Conservation (phyloP, 92 coral and sea anemone species). For the Bergia puertoricense region DNA sequence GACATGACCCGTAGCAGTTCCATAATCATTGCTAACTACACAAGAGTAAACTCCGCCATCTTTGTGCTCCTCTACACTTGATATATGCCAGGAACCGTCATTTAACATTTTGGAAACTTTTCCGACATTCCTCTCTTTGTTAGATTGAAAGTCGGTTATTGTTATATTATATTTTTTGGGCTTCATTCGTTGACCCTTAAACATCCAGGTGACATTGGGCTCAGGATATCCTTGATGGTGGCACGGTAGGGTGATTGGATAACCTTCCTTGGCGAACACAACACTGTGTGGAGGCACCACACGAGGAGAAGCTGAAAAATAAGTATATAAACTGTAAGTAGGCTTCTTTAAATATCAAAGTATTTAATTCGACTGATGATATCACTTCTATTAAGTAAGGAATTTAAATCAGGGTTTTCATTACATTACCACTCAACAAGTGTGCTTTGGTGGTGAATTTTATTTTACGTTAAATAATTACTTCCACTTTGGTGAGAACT, state of each 20-base stretch:
- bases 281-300: not conserved
- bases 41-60: constrained; percentile 8
- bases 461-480: too few relatives aligned
- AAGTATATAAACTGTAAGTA: not conserved
- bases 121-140: not conserved
- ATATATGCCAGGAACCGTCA: constrained; percentile 34
- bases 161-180: not conserved
- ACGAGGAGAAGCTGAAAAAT: constrained; percentile 8
- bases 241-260: constrained; percentile 11
- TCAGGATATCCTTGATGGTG: constrained; percentile 19
- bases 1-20: constrained; percentile 10
- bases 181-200: constrained; percentile 15
- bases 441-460: too few relatives aligned
- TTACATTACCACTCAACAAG: too few relatives aligned
- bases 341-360: not conserved
- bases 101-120: not conserved
- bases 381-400: too few relatives aligned
- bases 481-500: too few relatives aligned
- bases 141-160: not conserved
- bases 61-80: not conserved
- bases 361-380: too few relatives aligned
- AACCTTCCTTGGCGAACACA: not conserved
- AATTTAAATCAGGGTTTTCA: not conserved
- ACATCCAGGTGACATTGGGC: constrained; percentile 31
- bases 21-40: not conserved